Conservation (phyloP, 2,113 vertebrate species). For the Sciurus niger region DNA sequence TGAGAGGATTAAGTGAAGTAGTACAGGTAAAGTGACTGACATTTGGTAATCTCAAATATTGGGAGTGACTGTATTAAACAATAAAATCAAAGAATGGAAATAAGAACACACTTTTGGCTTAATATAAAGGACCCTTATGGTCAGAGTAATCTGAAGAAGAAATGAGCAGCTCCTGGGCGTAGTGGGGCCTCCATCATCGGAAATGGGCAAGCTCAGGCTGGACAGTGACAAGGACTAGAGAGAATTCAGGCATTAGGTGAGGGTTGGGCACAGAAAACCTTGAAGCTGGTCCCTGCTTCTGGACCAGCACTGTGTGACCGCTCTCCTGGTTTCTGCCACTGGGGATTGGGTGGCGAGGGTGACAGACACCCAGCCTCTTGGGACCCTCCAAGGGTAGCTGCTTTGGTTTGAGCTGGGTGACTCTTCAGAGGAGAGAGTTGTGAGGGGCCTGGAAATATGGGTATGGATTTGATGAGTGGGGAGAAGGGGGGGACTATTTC, state of each 20-base stretch:
- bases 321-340: not conserved
- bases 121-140: not conserved
- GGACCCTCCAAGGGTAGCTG: not conserved
- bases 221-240: not conserved
- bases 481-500: not conserved
- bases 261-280: not conserved
- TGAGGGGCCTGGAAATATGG: not conserved
- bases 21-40: not conserved
- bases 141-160: conserved; percentile 10
- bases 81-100: not conserved
- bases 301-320: not conserved
- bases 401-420: not conserved
- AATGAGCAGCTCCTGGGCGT: not conserved
- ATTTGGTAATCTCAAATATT: not conserved
- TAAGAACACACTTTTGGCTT: not conserved
- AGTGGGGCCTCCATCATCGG: not conserved
- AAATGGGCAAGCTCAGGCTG: not conserved
- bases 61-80: not conserved
- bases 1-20: conserved; percentile 16
- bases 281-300: not conserved
- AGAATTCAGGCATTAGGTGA: not conserved
- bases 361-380: not conserved
- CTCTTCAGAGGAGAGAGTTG: not conserved
- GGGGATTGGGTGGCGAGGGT: not conserved
- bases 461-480: not conserved